Conservation (phyloP, 2,797 vertebrate species). For the Pteropus rufus region DNA sequence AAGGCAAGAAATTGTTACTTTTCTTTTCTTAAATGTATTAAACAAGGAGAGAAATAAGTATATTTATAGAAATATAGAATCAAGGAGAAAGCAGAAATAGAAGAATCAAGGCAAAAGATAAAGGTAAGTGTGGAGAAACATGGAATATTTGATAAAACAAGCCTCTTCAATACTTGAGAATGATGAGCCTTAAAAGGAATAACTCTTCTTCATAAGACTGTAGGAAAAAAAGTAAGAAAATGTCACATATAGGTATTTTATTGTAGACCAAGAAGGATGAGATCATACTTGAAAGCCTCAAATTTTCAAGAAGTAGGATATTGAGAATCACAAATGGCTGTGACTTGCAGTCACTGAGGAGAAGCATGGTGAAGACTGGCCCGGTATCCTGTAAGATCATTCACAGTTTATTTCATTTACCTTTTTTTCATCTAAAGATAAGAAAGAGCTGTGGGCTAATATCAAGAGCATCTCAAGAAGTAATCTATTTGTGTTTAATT, state of each 20-base stretch:
- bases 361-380: too few relatives aligned
- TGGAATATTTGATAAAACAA: background rate
- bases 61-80: background rate
- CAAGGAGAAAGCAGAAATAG: background rate
- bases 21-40: background rate
- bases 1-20: background rate
- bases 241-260: background rate
- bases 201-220: background rate
- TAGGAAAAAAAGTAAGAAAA: background rate
- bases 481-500: background rate
- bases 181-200: background rate
- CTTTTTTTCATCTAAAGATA: background rate
- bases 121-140: background rate
- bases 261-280: background rate
- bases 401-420: background rate
- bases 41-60: background rate
- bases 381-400: background rate
- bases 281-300: background rate
- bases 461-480: background rate
- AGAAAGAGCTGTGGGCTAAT: background rate
- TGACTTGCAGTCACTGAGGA: background rate
- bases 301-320: background rate
- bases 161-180: background rate
- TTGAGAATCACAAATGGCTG: background rate
- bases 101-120: background rate